Base-by-base conservation (phyloP, 2,113 vertebrate genomes). In the Psettodes erumei region DNA sequence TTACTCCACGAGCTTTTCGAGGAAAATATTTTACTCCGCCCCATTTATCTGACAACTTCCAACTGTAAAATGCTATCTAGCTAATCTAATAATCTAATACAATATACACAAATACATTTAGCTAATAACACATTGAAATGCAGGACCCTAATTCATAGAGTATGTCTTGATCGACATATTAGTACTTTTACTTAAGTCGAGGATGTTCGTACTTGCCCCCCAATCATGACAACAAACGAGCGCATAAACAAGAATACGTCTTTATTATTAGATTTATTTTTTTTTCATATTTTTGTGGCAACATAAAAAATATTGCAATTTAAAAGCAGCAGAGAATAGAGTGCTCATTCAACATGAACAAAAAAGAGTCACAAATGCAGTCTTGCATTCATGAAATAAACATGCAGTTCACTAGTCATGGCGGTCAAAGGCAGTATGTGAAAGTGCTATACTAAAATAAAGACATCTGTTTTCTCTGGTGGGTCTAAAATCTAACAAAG, bases 281-380 rank as follows among this genome's bases (percentile, higher is more conserved):
- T n/a, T n/a, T n/a, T n/a, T n/a, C n/a, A n/a, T n/a, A n/a, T 81
- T 72, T 66, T 76, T 54, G n/a, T 25, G 11, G 35, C 25, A 66
- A 73, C 70, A 81, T 83, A 73, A 74, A 88, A 92, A 87, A 80
- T 23, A 43, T 9, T 80, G 79, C 9, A 33, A 5, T 85, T 89
- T 88, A 91, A 92, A 93, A 93, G 77, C 83, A 90, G 82, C 84
- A 84, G 28, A 60, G 65, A 64, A 60, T 42, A 78, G 58, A 71
- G 54, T 6, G 16, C 8, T 71, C 35, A 91, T 94, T 91, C 92
- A 94, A 94, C 90, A 89, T 94, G 93, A 94, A 94, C 91, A 89
- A 90, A 84, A 64, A 89, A 71, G 62, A 58, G 79, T 83, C 85
- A 93, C 88, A 89, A 93, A 93, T 79, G 84, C 92, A 73, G 30